Base-by-base conservation (phyloP, 2,888 invertebrate species). In the Callinectes sapidus region DNA sequence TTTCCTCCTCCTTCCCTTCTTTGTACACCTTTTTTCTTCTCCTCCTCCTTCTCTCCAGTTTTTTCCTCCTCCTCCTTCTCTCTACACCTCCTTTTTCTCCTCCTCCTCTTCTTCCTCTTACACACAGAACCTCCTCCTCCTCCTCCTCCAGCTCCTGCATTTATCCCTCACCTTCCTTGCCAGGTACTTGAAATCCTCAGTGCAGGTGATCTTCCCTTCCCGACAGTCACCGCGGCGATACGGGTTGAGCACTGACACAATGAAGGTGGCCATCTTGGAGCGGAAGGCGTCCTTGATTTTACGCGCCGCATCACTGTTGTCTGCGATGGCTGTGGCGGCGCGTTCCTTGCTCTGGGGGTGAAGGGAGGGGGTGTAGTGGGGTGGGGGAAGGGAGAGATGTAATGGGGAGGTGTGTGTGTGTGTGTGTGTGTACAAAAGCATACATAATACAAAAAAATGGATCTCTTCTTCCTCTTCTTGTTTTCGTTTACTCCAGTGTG, bases 161-260 rank as follows among this genome's bases (percentile, higher is more conserved):
- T 10, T 48, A 10, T 1, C 2, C 55, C 95, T 95, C 96, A 98
- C 98, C 97, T 99, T 99, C 96, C 98, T 97, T 5, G 99, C 98
- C 92, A 99, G 96, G 96, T 98, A 98, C 95, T 99, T 99, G 96
- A 99, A 98, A 96, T 99, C 99, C 87, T 98, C 98, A 0, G 98
- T 98, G 95, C 97, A 97, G 2, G 97, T 97, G 95, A 99, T 99
- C 95, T 97, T 96, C 0, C 98, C 99, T 94, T 97, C 96, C 95
- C 97, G 97, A 95, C 99, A 99, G 95, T 97, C 98, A 0, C 97
- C 97, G 95, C 98, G 98, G 91, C 98, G 96, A 96, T 98, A 99
- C 0, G 98, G 98, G 96, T 98, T 98, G 93, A 99, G 97, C 95
- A 98, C 97, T 93, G 97, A 97, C 94, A 98, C 98, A 96, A 98